phyloP scores from a whole-genome alignment of 2,888 invertebrate species.

The Dolomedes plantarius region DNA sequence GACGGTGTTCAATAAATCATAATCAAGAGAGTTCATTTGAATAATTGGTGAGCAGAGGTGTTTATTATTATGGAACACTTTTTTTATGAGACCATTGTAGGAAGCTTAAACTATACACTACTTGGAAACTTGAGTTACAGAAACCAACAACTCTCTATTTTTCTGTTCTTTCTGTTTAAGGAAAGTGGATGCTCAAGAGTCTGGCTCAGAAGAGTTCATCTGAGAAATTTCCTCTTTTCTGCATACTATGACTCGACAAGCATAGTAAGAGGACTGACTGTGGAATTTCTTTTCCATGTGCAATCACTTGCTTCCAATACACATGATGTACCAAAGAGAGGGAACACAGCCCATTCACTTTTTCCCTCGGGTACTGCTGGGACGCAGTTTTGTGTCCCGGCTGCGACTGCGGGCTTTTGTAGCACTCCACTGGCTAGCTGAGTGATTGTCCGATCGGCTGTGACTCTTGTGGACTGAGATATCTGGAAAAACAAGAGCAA shows the following conservation, averaged over 20 bases:
- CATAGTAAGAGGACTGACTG: slow-evolving; percentile 38
- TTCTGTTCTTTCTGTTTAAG: slow-evolving; percentile 19
- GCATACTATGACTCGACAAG: slow-evolving; percentile 33
- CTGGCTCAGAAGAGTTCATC: slow-evolving; percentile 22
- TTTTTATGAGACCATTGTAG: slow-evolving; percentile 39
- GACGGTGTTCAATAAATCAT: background rate
- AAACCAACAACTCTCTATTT: slow-evolving; percentile 48
- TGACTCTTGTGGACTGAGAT: slow-evolving; percentile 63
- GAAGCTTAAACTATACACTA: slow-evolving; percentile 67
- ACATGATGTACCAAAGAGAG: too few species aligned
- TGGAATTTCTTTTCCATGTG: slow-evolving; percentile 11
- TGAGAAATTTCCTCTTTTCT: slow-evolving; percentile 34
- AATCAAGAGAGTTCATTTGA: background rate
- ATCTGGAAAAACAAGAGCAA: slow-evolving; percentile 16
- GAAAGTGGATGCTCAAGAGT: slow-evolving; percentile 31
- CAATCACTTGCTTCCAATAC: slow-evolving; percentile 26
- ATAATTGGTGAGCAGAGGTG: slow-evolving; percentile 1
- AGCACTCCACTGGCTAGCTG: slow-evolving; percentile 37
- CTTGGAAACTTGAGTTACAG: slow-evolving; percentile 68
- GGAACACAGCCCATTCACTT: slow-evolving; percentile 26
- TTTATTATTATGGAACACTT: background rate
- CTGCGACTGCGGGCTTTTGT: slow-evolving; percentile 65
- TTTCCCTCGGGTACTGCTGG: slow-evolving; percentile 40
- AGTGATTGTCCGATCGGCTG: slow-evolving; percentile 54
- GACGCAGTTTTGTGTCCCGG: slow-evolving; percentile 34